Evolutionary conservation across 2,888 invertebrate genomes (phyloP), one percentile per base, ranked within the genome.

Genomic region (Seira musarum): DNA sequence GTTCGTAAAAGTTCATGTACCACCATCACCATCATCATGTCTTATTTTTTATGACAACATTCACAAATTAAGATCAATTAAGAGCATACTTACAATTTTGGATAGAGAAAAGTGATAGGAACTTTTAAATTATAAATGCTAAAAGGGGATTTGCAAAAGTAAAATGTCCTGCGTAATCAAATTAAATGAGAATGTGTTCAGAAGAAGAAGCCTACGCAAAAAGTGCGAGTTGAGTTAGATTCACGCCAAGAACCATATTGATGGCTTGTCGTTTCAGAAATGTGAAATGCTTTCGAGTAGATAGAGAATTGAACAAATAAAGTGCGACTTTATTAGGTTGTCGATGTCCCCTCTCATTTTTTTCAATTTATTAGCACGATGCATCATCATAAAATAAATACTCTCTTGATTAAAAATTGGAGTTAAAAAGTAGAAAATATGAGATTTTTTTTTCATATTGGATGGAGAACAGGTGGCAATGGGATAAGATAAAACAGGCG

Each of bases 401-500:
- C 60, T 21, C 60, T 24, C 57, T 15, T 65, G 53, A 70, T 53
- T 53, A 53, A 35, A 71, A 70, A 70, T 66, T 57, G 71, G 70
- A 30, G 30, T 30, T 30, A 30, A 30, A 30, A 30, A 8, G 30
- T 30, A 30, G 30, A 30, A 30, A 30, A 30, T 30, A 30, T 30
- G 30, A 30, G 3, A 30, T 30, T 5, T 30, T 30, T 30, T 30
- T 69, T 67, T 17, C 61, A 57, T 69, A 57, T 60, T 24, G 46
- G 64, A 64, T 8, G 17, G 22, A 68, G 61, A 72, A 57, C 69
- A 80, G 73, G 73, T 80, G 80, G 73, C 80, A 80, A 74, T 67
- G 67, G 78, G 69, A 69, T 80, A 69, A 74, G 73, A 71, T 67
- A 79, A 73, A 53, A 53, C n/a, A 53, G 53, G 53, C 53, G 53